Percentiles rank a stretch among this genome's conserved stretches.
Conservation (phyloP, 1,140 invertebrate species). For the Choristoneura fumiferana region DNA sequence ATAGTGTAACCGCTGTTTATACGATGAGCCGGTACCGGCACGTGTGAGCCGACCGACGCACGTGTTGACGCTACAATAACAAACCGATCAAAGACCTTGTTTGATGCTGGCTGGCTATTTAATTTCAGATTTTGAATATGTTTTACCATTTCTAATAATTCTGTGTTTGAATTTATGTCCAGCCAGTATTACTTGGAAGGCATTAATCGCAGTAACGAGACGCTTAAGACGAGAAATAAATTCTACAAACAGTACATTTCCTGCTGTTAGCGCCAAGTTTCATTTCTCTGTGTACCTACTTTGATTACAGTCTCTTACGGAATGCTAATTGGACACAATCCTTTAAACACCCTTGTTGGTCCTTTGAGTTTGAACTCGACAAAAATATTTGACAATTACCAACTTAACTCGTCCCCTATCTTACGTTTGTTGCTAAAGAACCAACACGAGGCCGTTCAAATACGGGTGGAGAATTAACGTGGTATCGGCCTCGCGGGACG, state of each 20-base stretch:
- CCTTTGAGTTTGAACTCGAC: conserved; percentile 6
- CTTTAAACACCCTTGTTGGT: not conserved
- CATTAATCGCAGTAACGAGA: too few relatives aligned
- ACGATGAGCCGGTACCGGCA: conserved; percentile 28
- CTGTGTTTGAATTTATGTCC: too few relatives aligned
- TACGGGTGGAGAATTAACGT: conserved; percentile 29
- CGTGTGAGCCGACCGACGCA: conserved; percentile 32
- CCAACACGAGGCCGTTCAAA: conserved; percentile 39
- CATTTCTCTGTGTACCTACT: not conserved
- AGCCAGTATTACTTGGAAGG: too few relatives aligned
- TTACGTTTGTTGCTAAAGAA: conserved; percentile 25
- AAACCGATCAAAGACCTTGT: conserved; percentile 58
- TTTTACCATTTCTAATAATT: too few relatives aligned
- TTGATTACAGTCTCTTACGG: not conserved
- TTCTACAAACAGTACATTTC: too few relatives aligned
- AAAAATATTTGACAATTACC: conserved; percentile 17
- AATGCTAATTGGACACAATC: not conserved
- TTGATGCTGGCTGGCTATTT: conserved; percentile 25
- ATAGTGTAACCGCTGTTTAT: conserved; percentile 47
- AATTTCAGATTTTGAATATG: conserved; percentile 1
- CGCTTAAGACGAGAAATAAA: too few relatives aligned
- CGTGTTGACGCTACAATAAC: conserved; percentile 60
- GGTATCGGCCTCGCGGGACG: conserved; percentile 1
- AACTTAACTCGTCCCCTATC: conserved; percentile 12
- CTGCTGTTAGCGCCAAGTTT: too few relatives aligned